Evolutionary conservation across 2,888 invertebrate species (phyloP), one percentile per base, ranked within the genome.

Genomic region (Tridacna crocea): DNA sequence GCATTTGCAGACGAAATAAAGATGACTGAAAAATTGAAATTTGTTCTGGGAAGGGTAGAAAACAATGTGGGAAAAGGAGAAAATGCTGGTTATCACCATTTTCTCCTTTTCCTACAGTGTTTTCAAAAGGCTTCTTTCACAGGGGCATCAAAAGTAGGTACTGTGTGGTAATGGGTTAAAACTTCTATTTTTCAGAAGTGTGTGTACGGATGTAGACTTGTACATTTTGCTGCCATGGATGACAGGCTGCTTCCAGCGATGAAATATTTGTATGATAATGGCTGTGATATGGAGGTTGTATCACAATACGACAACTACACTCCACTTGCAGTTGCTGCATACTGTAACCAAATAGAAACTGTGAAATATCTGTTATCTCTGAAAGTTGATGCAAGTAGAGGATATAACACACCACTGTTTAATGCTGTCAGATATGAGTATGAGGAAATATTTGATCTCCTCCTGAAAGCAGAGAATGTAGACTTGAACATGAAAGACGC

Each of bases 291-390:
- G 26, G 80, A 90, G 75, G 79, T 80, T 19, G 61, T 51, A 27
- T 89, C 90, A 47, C 72, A 55, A 0, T 55, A 85, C 6, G 68
- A 48, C 58, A 74, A 77, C 24, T 82, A 78, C 58, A 89, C 91
- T 4, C 87, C 91, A 0, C 51, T 92, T 12, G 85, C 84, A 36
- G 73, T 91, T 36, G 89, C 91, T 15, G 80, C 91, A 12, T 65
- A 77, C 58, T 77, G 74, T n/a, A 80, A 82, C 58, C 72, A 84
- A 15, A 0, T 65, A 12, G 83, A 85, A 19, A 84, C 88, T n/a
- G 87, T 90, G 3, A 79, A 82, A 51, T 77, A 81, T 26, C 87
- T 92, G 15, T 58, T 91, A 22, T 66, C 80, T 0, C 70, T 85
- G 24, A 83, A 83, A 75, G 87, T 90, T 2, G 90, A 91, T 11